A percentile compares a stretch with the other conserved stretches of the same genome.
Evolutionary conservation across 1,140 invertebrate genomes (phyloP).

Genomic region (Triops cancriformis): DNA sequence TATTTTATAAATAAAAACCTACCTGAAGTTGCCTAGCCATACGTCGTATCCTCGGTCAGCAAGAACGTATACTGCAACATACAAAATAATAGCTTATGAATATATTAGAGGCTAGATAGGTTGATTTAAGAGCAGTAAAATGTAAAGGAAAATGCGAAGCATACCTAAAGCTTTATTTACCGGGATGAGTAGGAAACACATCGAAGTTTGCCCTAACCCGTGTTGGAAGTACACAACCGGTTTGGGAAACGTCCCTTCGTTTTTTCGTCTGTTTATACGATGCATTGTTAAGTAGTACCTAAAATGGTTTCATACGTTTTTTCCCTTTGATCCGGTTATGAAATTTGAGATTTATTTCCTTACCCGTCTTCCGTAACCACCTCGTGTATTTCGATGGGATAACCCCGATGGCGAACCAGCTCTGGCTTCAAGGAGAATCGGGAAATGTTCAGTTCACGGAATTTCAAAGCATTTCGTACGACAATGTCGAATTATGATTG

Average conservation of each 20-base stretch:
- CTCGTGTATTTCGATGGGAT: slow-evolving; percentile 16
- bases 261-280: slow-evolving; percentile 7
- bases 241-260: slow-evolving; percentile 24
- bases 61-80: slow-evolving; percentile 48
- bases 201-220: slow-evolving; percentile 62
- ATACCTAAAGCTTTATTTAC: slow-evolving; percentile 51
- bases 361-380: slow-evolving; percentile 31
- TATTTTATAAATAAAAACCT: neutral
- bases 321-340: no score
- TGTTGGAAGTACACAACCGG: slow-evolving; percentile 59
- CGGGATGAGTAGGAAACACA: slow-evolving; percentile 62
- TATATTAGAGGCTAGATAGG: neutral
- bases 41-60: slow-evolving; percentile 54
- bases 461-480: no score
- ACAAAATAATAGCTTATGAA: neutral
- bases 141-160: slow-evolving; percentile 18
- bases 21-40: slow-evolving; percentile 22
- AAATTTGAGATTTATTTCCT: no score
- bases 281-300: neutral
- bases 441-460: neutral
- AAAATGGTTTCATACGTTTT: no score
- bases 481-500: no score
- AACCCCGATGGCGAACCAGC: neutral
- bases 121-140: slow-evolving; percentile 25
- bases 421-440: neutral